phyloP scores from a whole-genome alignment of 23 tunicate genomes.

The Oikopleura dioica region DNA sequence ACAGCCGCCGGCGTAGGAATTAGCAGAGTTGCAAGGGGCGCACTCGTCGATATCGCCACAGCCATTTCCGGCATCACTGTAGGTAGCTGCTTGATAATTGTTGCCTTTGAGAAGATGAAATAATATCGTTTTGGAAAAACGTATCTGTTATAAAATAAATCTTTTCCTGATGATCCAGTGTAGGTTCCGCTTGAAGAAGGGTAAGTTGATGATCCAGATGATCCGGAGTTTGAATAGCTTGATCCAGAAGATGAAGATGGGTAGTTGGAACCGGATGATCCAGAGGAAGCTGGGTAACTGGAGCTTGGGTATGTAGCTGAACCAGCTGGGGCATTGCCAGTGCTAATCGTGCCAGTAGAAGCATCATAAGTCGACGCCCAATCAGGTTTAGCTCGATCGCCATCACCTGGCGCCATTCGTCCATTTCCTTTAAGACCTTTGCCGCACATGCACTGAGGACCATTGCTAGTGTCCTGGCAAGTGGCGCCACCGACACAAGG shows the following conservation, averaged over 20 bases:
- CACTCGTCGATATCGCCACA: conserved; percentile 7
- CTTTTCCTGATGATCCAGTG: neutral
- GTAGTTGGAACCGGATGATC: neutral
- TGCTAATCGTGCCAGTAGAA: neutral
- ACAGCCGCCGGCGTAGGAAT: neutral
- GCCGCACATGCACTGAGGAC: conserved; percentile 7
- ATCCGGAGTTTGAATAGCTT: neutral
- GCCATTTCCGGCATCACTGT: too few species aligned
- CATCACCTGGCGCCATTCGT: neutral
- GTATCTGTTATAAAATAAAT: neutral
- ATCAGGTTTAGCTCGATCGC: neutral
- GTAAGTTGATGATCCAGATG: neutral
- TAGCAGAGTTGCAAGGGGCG: neutral
- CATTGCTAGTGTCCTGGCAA: neutral
- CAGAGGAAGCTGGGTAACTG: neutral
- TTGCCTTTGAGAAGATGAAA: neutral
- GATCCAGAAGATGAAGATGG: neutral
- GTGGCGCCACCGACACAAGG: neutral
- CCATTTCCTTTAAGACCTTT: conserved; percentile 3
- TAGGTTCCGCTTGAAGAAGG: neutral
- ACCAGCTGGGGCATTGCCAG: too few species aligned
- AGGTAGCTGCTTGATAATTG: too few species aligned
- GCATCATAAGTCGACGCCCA: neutral
- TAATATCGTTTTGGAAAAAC: neutral
- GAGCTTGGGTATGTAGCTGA: neutral